Evolutionary conservation across 2,888 invertebrate genomes (phyloP), one percentile per base, ranked within the genome.

Genomic region (Lathronympha strigana): DNA sequence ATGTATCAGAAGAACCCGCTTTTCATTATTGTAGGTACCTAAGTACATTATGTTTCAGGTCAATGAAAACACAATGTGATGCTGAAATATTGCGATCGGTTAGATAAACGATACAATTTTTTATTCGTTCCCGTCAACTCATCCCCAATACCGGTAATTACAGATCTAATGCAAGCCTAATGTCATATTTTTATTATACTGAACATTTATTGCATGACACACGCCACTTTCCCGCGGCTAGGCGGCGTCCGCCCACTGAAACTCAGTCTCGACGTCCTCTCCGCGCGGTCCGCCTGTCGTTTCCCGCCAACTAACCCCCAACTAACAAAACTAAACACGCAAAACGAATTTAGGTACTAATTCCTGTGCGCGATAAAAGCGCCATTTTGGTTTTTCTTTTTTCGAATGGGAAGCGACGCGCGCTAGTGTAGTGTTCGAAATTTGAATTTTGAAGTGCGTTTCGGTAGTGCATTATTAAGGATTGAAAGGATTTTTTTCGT

Each of bases 211-310:
- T 79, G 83, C 82, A 87, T 88, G 83, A 86, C 80, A 84, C 80
- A 76, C 71, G 78, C 76, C 75, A 73, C 71, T 73, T 76, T 67
- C 71, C 68, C 73, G 70, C 53, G 4, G 53, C 76, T 79, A 86
- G 88, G 87, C 87, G 86, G 87, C 75, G 53, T 76, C 88, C 90
- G 89, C 90, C 90, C 87, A 89, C 90, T 86, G 88, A 88, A 87
- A 83, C 80, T 80, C 83, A 92, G 92, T 92, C 92, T 89, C 90
- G 88, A 77, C 87, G 92, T 92, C 91, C 89, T 84, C 92, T 92
- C 92, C 92, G 92, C 87, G 92, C 92, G 92, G 92, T 91, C 87
- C 86, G 90, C 92, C 91, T 82, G 92, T 86, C 85, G 81, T 84
- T 86, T 83, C 83, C 87, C 84, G 77, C 79, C 69, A 70, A 77